Base-by-base conservation (phyloP, 2,797 vertebrate genomes). In the Hapalemur alaotrensis region DNA sequence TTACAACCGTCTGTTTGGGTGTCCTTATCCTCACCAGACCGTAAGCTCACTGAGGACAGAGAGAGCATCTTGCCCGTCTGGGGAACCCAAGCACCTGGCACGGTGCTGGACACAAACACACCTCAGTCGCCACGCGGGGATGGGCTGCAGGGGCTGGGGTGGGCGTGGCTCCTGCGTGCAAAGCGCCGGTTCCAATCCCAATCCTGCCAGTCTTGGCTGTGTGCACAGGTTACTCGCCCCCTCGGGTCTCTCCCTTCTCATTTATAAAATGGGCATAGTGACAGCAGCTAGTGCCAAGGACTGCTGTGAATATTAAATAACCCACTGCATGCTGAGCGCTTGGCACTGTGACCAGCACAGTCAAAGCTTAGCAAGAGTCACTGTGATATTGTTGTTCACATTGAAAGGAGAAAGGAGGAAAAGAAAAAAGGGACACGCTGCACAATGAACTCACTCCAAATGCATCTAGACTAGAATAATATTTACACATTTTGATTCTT, bases 351-450 rank as follows among this genome's bases (percentile, higher is more conserved):
- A 57, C 22, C 54, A 57, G 54, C 54, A 57, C 22, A 23, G 54
- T 57, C 54, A 57, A 57, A 57, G 54, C 54, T 10, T 10, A 57
- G 10, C 54, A 10, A 25, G 54, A 25, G 22, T 57, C 22, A 57
- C 22, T 57, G 54, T 57, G 54, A 57, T 57, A 57, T 25, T 25
- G 3, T 6, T 6, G 14, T 6, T 61, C 63, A 32, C 13, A 1
- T 0, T n/a, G 25, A 78, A 25, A 59, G 69, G 22, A 13, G 8
- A 32, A 38, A 17, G 17, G 2, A 13, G 50, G 5, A 8, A 23
- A 25, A 70, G 25, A 28, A 35, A 25, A 28, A 50, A 6, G 7
- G 23, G 17, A 4, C 13, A 1, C 2, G 0, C 3, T 0, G 10
- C 2, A 18, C 22, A 25, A 11, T 0, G 4, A n/a, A 12, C n/a